A percentile compares a stretch with the other conserved stretches of the same genome.
Evolutionary conservation across 2,113 vertebrate genomes (phyloP).

Genomic region (Chaenocephalus aceratus): DNA sequence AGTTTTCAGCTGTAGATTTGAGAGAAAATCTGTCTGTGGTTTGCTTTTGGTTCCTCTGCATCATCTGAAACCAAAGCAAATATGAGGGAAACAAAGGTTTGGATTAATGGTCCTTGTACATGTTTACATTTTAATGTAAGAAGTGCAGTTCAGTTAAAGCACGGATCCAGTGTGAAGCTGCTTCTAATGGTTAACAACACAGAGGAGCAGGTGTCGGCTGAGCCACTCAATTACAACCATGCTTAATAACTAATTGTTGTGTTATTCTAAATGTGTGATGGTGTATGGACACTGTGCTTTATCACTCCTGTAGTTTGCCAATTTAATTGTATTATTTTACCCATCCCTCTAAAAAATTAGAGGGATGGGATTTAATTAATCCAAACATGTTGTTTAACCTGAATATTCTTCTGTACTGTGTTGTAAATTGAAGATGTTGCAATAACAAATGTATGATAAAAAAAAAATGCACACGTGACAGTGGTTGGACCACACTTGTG

Average conservation of each 20-base stretch:
- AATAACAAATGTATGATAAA: too few relatives aligned
- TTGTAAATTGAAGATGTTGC: too few relatives aligned
- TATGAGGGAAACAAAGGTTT: not conserved
- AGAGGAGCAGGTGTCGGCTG: not conserved
- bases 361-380: too few relatives aligned
- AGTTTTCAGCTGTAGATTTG: slow-evolving; percentile 27
- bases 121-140: not conserved
- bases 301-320: not conserved
- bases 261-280: not conserved
- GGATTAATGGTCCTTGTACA: not conserved
- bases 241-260: not conserved
- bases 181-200: not conserved
- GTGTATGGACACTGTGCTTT: not conserved
- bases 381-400: too few relatives aligned
- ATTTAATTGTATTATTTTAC: not conserved
- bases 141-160: not conserved
- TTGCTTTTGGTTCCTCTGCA: not conserved
- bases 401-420: too few relatives aligned
- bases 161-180: not conserved
- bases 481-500: too few relatives aligned
- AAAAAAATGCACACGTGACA: too few relatives aligned
- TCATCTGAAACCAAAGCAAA: slow-evolving; percentile 5
- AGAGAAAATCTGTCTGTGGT: slow-evolving; percentile 20
- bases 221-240: not conserved
- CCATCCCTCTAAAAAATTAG: too few relatives aligned